These are phyloP conservation scores for Antennarius maculatus DNA, from an alignment of 2,797 vertebrate species.

Conservation along the genomic window DNA sequence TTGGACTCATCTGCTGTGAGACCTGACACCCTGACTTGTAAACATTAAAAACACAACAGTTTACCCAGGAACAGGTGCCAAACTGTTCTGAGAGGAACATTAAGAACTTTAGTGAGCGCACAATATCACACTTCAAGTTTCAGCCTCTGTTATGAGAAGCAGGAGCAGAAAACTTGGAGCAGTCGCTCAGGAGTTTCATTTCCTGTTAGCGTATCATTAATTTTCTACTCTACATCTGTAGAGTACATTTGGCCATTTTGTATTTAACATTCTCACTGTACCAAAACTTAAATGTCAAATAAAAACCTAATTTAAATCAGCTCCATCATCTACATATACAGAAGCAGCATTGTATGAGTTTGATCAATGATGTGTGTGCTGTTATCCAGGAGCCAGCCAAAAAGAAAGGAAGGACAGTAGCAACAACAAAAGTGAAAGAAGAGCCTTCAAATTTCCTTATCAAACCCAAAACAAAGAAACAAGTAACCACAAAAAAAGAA, in stretches of 20 bases:
- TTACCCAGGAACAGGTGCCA: neutral
- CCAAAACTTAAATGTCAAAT: neutral
- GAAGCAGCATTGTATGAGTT: neutral
- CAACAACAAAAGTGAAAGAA: conserved; percentile 85
- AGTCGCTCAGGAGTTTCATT: too few relatives aligned
- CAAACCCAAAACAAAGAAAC: conserved; percentile 92
- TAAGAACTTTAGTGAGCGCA: too few relatives aligned
- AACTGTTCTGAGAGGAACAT: too few relatives aligned
- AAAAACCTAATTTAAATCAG: neutral
- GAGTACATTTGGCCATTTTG: neutral
- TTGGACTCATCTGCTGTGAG: too few relatives aligned
- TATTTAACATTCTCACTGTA: neutral
- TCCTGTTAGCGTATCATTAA: too few relatives aligned
- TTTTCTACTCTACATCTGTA: too few relatives aligned
- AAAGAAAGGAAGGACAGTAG: conserved; percentile 87
- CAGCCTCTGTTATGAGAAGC: too few relatives aligned
- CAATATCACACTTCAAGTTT: too few relatives aligned
- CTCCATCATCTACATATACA: neutral
- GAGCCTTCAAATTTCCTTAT: conserved; percentile 84
- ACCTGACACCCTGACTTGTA: neutral
- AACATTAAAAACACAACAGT: neutral
- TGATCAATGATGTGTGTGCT: neutral
- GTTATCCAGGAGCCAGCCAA: conserved; percentile 89
- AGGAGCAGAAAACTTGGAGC: too few relatives aligned
- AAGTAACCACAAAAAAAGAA: conserved; percentile 86